Conservation (phyloP, 2,113 vertebrate genomes). For the Cromileptes altivelis region DNA sequence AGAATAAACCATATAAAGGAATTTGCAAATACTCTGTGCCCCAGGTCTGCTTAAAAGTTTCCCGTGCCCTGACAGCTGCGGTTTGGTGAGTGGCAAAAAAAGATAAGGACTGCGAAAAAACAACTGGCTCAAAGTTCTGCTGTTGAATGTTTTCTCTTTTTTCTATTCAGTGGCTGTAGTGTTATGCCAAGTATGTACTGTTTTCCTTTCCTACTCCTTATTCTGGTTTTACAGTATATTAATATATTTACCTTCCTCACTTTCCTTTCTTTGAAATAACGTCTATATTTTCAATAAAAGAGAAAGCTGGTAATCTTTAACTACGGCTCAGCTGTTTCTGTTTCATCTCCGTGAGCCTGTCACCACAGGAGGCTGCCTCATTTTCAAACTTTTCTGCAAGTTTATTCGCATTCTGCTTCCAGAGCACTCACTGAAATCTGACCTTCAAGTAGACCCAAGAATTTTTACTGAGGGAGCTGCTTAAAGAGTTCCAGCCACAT, state of each 20-base stretch:
- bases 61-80: slow-evolving; percentile 33
- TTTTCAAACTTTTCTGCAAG: background rate
- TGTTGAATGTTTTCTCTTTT: slow-evolving; percentile 56
- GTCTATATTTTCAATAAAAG: slow-evolving; percentile 87
- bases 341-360: background rate
- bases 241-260: slow-evolving; percentile 79
- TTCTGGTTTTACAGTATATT: slow-evolving; percentile 78
- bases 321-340: slow-evolving; percentile 18
- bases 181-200: slow-evolving; percentile 66
- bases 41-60: slow-evolving; percentile 47
- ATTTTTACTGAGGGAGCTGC: slow-evolving; percentile 18
- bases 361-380: background rate
- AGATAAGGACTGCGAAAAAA: slow-evolving; percentile 46
- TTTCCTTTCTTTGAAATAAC: slow-evolving; percentile 81
- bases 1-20: slow-evolving; percentile 56
- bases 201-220: slow-evolving; percentile 55
- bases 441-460: slow-evolving; percentile 38
- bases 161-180: slow-evolving; percentile 53
- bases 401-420: slow-evolving; percentile 13
- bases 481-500: slow-evolving; percentile 39
- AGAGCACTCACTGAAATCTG: slow-evolving; percentile 27
- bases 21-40: slow-evolving; percentile 49
- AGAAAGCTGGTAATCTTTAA: slow-evolving; percentile 80
- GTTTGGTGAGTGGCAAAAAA: slow-evolving; percentile 33
- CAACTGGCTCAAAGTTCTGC: slow-evolving; percentile 59